These are phyloP conservation scores for Hestina assimilis DNA, from an alignment of 1,140 invertebrate species.

Conservation along the genomic window DNA sequence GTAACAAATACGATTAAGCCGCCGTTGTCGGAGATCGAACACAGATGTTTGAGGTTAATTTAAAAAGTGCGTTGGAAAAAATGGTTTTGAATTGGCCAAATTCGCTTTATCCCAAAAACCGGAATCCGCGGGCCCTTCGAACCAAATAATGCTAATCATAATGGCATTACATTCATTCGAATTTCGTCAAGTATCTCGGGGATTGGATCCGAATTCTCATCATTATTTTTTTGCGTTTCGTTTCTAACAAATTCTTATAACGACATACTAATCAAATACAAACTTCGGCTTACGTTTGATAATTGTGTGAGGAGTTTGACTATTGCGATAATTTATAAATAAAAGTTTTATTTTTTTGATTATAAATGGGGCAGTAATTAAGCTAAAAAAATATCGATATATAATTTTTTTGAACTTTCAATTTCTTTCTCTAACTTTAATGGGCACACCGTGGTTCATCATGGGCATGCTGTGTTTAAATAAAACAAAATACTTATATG, in stretches of 20 bases:
- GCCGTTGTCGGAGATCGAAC: conserved; percentile 42
- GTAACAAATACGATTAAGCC: conserved; percentile 73
- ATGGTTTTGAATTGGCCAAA: conserved; percentile 65
- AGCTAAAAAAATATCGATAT: too few species aligned
- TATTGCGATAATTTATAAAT: too few species aligned
- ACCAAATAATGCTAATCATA: conserved; percentile 74
- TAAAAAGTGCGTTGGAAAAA: conserved; percentile 55
- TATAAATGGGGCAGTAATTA: too few species aligned
- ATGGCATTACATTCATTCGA: conserved; percentile 75
- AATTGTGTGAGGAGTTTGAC: neutral
- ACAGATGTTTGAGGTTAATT: conserved; percentile 69
- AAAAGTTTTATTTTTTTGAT: too few species aligned
- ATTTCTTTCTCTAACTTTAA: too few species aligned
- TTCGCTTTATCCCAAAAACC: conserved; percentile 71
- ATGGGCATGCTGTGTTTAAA: too few species aligned
- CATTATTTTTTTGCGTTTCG: conserved; percentile 51
- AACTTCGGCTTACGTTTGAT: conserved; percentile 9
- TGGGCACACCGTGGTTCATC: too few species aligned
- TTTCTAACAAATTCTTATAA: conserved; percentile 50
- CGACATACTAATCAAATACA: conserved; percentile 53
- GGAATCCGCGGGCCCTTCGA: conserved; percentile 63
- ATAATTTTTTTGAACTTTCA: too few species aligned
- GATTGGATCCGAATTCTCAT: conserved; percentile 48
- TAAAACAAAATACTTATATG: too few species aligned
- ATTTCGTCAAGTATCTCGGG: conserved; percentile 67